Percentiles rank a stretch among this genome's conserved stretches.
Evolutionary conservation across 2,797 vertebrate species (phyloP).

Genomic region (Allobates femoralis): DNA sequence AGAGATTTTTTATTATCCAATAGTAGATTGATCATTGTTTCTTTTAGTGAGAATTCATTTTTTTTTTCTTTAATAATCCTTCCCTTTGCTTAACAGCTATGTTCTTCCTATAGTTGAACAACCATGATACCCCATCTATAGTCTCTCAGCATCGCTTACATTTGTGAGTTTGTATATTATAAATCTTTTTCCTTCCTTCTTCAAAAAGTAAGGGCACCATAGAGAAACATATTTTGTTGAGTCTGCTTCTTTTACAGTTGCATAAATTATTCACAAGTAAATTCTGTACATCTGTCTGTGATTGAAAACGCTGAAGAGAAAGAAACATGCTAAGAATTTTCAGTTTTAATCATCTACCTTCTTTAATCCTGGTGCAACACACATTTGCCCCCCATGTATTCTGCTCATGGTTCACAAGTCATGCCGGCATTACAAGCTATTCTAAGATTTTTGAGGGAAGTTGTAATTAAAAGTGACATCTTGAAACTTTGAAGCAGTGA

Average conservation of each 20-base stretch:
- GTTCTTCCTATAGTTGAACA: not conserved
- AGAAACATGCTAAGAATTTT: not conserved
- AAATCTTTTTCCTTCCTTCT: not conserved
- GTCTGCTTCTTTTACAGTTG: not conserved
- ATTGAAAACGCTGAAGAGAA: not conserved
- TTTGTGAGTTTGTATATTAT: not conserved
- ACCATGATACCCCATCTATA: not conserved
- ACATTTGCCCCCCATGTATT: not conserved
- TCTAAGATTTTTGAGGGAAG: not conserved
- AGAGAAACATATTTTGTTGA: not conserved
- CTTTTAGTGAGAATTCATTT: not conserved
- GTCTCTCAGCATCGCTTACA: not conserved
- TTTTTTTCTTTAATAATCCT: not conserved
- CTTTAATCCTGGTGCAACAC: not conserved
- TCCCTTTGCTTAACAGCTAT: not conserved
- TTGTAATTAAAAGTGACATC: slow-evolving; percentile 28
- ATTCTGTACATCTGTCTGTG: not conserved
- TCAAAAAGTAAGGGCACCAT: not conserved
- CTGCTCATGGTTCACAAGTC: not conserved
- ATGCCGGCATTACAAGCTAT: not conserved
- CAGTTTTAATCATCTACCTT: not conserved
- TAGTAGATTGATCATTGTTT: not conserved
- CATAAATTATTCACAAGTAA: not conserved
- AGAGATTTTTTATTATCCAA: not conserved
- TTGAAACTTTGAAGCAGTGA: slow-evolving; percentile 6